Evolutionary conservation across 2,797 vertebrate genomes (phyloP).

Genomic region (Mus minutoides): DNA sequence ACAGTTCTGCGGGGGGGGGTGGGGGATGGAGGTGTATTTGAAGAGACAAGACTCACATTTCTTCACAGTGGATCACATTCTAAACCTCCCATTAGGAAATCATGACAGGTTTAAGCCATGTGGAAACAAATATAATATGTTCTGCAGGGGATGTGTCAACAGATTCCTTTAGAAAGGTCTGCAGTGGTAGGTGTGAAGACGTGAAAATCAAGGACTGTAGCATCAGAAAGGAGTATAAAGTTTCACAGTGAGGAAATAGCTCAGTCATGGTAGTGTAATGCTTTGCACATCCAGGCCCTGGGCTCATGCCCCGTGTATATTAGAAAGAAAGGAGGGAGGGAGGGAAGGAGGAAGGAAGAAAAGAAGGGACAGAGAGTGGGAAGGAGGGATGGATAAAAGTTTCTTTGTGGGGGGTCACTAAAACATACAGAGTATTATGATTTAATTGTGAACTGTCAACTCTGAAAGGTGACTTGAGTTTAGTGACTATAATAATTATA

Average conservation of each 20-base stretch:
- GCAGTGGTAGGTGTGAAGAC: neutral
- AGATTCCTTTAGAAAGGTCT: neutral
- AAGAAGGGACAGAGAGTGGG: neutral
- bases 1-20: neutral
- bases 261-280: neutral
- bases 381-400: neutral
- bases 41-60: neutral
- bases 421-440: neutral
- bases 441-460: neutral
- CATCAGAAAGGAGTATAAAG: neutral
- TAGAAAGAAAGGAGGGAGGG: neutral
- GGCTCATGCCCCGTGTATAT: too few species aligned
- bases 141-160: neutral
- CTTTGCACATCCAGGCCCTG: too few species aligned
- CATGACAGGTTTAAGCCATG: neutral
- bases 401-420: neutral
- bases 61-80: neutral
- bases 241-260: neutral
- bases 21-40: too few species aligned
- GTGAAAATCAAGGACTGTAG: neutral
- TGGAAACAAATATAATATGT: neutral
- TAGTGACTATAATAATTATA: neutral
- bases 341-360: too few species aligned
- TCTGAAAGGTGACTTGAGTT: neutral
- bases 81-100: conserved; percentile 1